Conservation (phyloP, 1,140 invertebrate genomes). For the Lysiphlebus fabarum region DNA sequence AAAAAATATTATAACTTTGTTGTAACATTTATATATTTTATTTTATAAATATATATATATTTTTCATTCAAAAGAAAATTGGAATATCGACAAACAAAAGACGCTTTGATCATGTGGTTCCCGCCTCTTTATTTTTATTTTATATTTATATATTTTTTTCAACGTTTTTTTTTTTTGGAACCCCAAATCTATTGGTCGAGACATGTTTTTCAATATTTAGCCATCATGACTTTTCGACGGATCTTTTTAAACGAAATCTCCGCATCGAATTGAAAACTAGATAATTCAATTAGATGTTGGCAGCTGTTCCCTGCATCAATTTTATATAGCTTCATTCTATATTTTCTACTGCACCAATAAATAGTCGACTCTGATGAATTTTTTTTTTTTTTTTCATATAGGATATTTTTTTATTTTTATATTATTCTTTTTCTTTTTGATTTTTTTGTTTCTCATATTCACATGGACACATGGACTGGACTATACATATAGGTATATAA, state of each 20-base stretch:
- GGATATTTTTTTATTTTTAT: too few relatives aligned
- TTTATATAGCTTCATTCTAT: too few relatives aligned
- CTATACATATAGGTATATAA: too few relatives aligned
- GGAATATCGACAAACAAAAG: constrained; percentile 32
- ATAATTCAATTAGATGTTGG: constrained; percentile 54
- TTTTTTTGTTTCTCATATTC: too few relatives aligned
- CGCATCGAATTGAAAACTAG: constrained; percentile 56
- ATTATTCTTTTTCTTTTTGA: too few relatives aligned
- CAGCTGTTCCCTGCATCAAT: constrained; percentile 39
- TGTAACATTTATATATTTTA: too few relatives aligned
- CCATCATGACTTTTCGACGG: constrained; percentile 55
- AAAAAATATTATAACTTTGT: too few relatives aligned
- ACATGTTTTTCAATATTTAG: constrained; percentile 57
- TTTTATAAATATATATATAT: background rate
- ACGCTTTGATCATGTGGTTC: constrained; percentile 11
- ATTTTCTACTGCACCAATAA: too few relatives aligned
- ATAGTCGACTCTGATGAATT: too few relatives aligned
- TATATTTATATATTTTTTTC: background rate
- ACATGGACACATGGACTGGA: too few relatives aligned
- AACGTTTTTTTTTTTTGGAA: too few relatives aligned
- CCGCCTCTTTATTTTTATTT: constrained; percentile 17
- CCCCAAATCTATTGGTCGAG: constrained; percentile 28
- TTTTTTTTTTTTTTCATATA: too few relatives aligned
- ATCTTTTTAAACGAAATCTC: constrained; percentile 46
- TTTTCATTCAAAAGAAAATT: constrained; percentile 17